Base-by-base conservation (phyloP, 2,113 vertebrate genomes). In the Piprites chloris region DNA sequence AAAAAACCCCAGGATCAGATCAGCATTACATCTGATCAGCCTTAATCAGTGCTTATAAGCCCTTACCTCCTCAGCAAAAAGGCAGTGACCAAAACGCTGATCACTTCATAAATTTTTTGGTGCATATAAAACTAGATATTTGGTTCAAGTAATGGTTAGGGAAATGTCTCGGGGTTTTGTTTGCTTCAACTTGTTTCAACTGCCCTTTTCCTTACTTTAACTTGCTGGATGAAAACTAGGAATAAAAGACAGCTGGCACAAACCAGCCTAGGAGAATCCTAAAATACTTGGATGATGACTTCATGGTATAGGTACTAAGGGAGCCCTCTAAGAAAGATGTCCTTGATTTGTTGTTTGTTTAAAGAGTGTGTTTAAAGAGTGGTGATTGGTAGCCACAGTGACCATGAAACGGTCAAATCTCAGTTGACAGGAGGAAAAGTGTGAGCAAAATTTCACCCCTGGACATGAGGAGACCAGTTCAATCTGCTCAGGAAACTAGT, bases 101-200 rank as follows among this genome's bases (percentile, higher is more conserved):
- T 78, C 12, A 18, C 6, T 77, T 35, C 26, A 39, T 42, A 33
- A 85, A n/a, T 3, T 59, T 85, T 72, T 81, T 91, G n/a, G 85
- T 89, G 47, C 55, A 55, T 91, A 86, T 91, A 93, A 94, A 81
- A 94, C 85, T 62, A 91, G 73, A 55, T 27, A 52, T 81, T 82
- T 78, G 28, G 87, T 67, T 68, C 59, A 35, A 89, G 55, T 66
- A 81, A 91, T 44, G 14, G 32, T 82, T 73, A 59, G 26, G n/a
- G 61, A 95, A 89, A 90, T 41, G 24, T 50, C 35, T 82, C 59
- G 3, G 65, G 90, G 88, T 11, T 44, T 88, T 80, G 41, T 61
- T 94, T 90, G 32, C 63, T 75, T 68, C 2, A 1, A 10, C 37
- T 65, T 58, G 26, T 73, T 80, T 73, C 67, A 50, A 19, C 35